These are phyloP conservation scores for Pseudochirops corinnae DNA, from an alignment of 2,797 vertebrate species.

Conservation along the genomic window DNA sequence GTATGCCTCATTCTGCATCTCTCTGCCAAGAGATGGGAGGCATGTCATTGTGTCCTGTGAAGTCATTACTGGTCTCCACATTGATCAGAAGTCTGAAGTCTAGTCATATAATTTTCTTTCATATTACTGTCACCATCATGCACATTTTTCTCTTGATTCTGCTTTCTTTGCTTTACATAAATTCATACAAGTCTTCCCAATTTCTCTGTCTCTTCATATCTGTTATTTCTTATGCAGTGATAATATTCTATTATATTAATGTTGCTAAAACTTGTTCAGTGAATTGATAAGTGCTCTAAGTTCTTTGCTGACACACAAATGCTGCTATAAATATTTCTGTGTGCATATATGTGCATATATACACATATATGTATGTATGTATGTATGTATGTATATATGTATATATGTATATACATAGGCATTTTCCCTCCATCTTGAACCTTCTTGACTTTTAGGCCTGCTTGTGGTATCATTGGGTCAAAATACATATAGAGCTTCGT, in stretches of 20 bases:
- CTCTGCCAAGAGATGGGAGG: neutral
- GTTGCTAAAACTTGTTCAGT: neutral
- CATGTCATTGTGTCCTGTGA: neutral
- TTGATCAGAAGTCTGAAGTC: neutral
- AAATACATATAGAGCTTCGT: neutral
- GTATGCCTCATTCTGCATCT: neutral
- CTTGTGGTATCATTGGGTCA: neutral
- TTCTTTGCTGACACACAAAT: neutral
- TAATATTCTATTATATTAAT: neutral
- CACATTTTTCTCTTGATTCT: neutral
- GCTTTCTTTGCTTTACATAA: neutral
- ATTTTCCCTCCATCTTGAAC: neutral
- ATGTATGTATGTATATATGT: too few species aligned
- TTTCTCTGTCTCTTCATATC: neutral
- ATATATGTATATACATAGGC: neutral
- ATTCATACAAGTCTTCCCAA: neutral
- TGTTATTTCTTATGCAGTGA: neutral
- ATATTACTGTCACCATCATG: neutral
- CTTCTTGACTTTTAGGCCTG: neutral
- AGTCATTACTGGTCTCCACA: neutral
- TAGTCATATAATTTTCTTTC: neutral
- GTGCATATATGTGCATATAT: too few species aligned
- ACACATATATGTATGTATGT: too few species aligned
- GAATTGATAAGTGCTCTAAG: neutral
- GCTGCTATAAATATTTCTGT: neutral